Evolutionary conservation across 1,140 invertebrate genomes (phyloP).

Genomic region (Drosophila ogumai): DNA sequence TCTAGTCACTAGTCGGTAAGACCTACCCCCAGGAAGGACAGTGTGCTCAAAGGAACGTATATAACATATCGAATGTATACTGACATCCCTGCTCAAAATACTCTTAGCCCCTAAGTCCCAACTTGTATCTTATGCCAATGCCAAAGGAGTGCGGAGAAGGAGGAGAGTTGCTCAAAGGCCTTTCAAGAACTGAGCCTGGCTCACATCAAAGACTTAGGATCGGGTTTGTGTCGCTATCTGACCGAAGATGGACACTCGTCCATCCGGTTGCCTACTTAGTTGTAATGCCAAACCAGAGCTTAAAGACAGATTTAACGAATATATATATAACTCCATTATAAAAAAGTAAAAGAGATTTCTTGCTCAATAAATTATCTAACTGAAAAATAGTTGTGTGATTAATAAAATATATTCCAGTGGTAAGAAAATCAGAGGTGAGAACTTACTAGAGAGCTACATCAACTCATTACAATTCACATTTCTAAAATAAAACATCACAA

Average conservation of each 20-base stretch:
- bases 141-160: conserved; percentile 48
- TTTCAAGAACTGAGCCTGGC: conserved; percentile 59
- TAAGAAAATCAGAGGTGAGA: no score
- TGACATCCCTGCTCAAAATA: conserved; percentile 56
- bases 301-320: conserved; percentile 13
- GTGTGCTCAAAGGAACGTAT: conserved; percentile 62
- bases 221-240: conserved; percentile 23
- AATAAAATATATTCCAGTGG: not conserved
- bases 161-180: conserved; percentile 38
- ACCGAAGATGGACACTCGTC: conserved; percentile 1
- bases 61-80: conserved; percentile 14
- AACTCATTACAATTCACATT: not conserved
- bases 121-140: conserved; percentile 74
- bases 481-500: not conserved
- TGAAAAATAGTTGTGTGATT: conserved; percentile 1
- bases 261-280: conserved; percentile 40
- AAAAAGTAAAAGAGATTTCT: conserved; percentile 1
- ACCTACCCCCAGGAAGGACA: conserved; percentile 55
- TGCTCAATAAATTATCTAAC: conserved; percentile 31
- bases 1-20: conserved; percentile 70
- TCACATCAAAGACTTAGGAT: conserved; percentile 69
- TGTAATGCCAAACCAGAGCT: conserved; percentile 49
- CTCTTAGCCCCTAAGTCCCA: conserved; percentile 42
- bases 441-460: no score
- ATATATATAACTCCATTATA: conserved; percentile 9